Evolutionary conservation across 2,888 invertebrate genomes (phyloP).

Genomic region (Polietes domitor): DNA sequence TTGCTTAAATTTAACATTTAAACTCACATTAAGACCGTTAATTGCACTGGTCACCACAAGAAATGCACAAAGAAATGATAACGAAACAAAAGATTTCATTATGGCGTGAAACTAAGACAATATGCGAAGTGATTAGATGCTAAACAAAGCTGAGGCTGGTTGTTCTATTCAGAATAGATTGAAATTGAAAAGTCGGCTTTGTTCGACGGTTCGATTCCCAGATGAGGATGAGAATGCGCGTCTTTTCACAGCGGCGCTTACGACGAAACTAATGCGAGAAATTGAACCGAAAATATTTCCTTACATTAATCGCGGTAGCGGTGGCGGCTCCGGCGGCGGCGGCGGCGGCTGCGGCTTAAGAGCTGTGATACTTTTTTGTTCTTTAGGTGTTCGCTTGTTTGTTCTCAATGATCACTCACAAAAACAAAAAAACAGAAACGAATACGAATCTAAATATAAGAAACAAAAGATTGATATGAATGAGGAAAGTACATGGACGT

Average conservation of each 20-base stretch:
- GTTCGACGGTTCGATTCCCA: not conserved
- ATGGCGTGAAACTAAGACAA: conserved; percentile 15
- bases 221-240: conserved; percentile 4
- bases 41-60: conserved; percentile 45
- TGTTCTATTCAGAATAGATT: not conserved
- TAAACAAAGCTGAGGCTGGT: not conserved
- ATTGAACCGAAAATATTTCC: conserved; percentile 46
- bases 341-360: conserved; percentile 19
- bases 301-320: conserved; percentile 57
- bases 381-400: conserved; percentile 2
- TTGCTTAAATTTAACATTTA: not conserved
- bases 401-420: conserved; percentile 5
- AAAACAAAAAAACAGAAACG: conserved; percentile 6
- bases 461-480: conserved; percentile 11
- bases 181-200: not conserved
- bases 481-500: not conserved
- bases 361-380: conserved; percentile 38
- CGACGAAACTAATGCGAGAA: conserved; percentile 50
- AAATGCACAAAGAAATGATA: conserved; percentile 43
- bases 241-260: conserved; percentile 49
- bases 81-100: conserved; percentile 54
- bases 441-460: not conserved
- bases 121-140: not conserved
- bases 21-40: conserved; percentile 60
- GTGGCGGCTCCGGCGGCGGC: no score